These are phyloP conservation scores for Phylloscopus collybita DNA, from an alignment of 2,797 vertebrate species.

Conservation along the genomic window DNA sequence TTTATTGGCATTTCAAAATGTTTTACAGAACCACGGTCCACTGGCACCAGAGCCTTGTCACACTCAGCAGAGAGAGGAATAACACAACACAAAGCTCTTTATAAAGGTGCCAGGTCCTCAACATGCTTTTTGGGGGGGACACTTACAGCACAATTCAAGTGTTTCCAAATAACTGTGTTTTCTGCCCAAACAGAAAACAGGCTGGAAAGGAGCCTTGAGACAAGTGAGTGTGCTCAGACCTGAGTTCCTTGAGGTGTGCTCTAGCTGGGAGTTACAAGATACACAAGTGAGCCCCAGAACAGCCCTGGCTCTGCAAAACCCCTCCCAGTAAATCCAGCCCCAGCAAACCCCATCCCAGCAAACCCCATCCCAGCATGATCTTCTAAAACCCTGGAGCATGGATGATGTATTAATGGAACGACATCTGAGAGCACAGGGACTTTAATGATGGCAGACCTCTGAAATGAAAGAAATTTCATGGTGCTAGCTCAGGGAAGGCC, in stretches of 20 bases:
- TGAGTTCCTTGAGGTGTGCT: not conserved
- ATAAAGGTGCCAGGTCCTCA: not conserved
- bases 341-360: not conserved
- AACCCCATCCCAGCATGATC: not conserved
- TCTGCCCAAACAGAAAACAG: not conserved
- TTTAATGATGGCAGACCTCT: not conserved
- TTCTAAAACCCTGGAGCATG: not conserved
- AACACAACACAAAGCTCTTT: not conserved
- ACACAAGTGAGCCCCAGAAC: not conserved
- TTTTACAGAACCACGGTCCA: not conserved
- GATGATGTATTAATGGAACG: not conserved
- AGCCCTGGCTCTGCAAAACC: not conserved
- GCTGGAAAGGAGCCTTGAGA: not conserved
- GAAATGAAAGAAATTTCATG: not conserved
- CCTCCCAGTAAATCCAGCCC: not conserved
- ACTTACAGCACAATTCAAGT: not conserved
- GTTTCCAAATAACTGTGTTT: not conserved
- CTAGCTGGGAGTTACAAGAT: not conserved
- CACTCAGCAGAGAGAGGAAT: not conserved
- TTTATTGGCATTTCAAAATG: conserved; percentile 31
- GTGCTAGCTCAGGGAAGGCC: not conserved
- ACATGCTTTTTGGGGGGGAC: not conserved
- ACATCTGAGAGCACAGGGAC: not conserved
- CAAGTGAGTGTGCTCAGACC: not conserved
- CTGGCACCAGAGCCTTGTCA: not conserved